Evolutionary conservation across 64 coral and sea anemone genomes (phyloP), one percentile per base, ranked within the genome.

Genomic region (Anthopleura sola): DNA sequence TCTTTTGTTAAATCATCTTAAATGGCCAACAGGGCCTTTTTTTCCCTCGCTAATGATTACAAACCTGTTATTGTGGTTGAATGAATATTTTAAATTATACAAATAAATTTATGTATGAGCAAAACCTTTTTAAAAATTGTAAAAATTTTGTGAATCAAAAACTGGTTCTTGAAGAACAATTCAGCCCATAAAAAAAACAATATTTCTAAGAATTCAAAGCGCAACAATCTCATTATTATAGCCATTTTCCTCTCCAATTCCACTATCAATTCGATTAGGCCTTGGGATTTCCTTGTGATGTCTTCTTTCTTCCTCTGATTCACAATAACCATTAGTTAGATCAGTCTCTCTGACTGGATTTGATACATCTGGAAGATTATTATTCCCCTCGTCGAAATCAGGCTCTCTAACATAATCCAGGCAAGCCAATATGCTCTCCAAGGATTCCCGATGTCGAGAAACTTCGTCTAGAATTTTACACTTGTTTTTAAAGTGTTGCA

Each of bases 401-500:
- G 88, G 75, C 36, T 90, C 92, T 64, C 76, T 83, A 11, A 94
- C 23, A 50, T 90, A 33, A 77, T 89, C 87, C 38, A 94, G 75
- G 31, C 88, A 94, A 14, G 87, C 80, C 28, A 94, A 87, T 10
- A 94, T 34, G 50, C 92, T 85, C 75, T 94, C 92, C n/a, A 94
- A 86, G 19, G 92, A 75, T 13, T 89, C 92, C 1, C 88, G 83
- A 83, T 90, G 88, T 28, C 88, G 78, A 13, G 47, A 26, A 78
- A 94, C 88, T 46, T 94, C 92, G 80, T 90, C 92, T 14, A 94
- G 75, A 60, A 90, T 86, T 54, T 81, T 90, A 31, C 87, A 90
- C 23, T 89, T 89, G 85, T 89, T 90, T 79, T 94, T 79, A 5
- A 77, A 69, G 50, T 94, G 84, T 58, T 86, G 75, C 21, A 90